phyloP scores from a whole-genome alignment of 2,113 vertebrate genomes.

The Athene cunicularia region DNA sequence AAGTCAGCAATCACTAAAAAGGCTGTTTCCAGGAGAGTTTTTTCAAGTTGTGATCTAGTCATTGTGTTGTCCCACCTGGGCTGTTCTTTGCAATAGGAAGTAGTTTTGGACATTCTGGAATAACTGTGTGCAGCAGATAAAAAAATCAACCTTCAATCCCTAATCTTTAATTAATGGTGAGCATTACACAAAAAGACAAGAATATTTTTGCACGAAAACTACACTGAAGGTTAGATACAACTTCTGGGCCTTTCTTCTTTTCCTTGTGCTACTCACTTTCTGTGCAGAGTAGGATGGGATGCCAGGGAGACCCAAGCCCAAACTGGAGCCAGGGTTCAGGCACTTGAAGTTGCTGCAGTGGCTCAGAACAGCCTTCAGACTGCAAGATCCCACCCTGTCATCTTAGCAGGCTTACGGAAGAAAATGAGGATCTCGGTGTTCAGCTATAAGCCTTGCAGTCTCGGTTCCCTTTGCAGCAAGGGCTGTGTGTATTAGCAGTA shows the following conservation, averaged over 20 bases:
- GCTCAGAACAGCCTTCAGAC: neutral
- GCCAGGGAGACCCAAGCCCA: neutral
- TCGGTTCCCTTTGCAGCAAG: neutral
- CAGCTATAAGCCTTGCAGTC: fast-evolving
- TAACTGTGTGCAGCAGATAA: neutral
- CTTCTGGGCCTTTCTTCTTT: neutral
- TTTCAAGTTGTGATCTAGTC: neutral
- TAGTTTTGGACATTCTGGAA: neutral
- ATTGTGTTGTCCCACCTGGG: neutral
- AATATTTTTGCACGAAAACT: neutral
- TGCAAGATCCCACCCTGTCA: neutral
- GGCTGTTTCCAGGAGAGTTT: neutral
- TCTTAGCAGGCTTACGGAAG: neutral
- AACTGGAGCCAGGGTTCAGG: neutral
- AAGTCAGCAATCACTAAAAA: neutral
- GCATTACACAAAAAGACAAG: neutral
- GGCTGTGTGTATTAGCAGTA: no score
- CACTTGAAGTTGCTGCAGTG: neutral
- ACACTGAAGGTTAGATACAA: neutral
- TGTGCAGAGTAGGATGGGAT: neutral
- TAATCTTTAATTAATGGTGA: neutral
- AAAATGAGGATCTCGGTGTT: neutral
- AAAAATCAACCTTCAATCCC: neutral
- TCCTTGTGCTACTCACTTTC: neutral
- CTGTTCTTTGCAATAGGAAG: neutral